Evolutionary conservation across 1,140 invertebrate species (phyloP).

Genomic region (Drosophila serrata): DNA sequence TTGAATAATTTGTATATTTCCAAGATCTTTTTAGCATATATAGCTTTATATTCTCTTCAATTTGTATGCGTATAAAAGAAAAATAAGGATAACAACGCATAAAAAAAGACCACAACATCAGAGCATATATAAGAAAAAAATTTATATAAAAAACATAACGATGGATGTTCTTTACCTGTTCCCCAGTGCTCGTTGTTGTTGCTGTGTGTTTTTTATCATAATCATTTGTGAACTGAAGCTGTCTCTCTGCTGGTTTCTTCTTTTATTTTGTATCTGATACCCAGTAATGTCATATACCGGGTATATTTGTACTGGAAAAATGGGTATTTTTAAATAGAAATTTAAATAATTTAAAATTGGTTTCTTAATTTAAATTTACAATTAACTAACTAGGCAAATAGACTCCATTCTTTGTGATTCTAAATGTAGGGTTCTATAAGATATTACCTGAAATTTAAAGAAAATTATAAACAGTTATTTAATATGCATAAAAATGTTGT

Average conservation of each 20-base stretch:
- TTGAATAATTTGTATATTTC: neutral
- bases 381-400: neutral
- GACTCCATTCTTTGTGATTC: neutral
- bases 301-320: neutral
- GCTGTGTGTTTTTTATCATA: slow-evolving; percentile 61
- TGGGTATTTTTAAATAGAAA: neutral
- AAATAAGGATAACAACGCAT: slow-evolving; percentile 15
- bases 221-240: slow-evolving; percentile 69
- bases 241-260: slow-evolving; percentile 13
- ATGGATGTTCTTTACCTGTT: slow-evolving; percentile 74
- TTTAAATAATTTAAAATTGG: too few relatives aligned
- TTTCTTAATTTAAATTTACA: neutral
- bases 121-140: slow-evolving; percentile 7
- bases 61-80: slow-evolving; percentile 39
- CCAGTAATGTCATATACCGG: neutral
- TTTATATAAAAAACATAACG: slow-evolving; percentile 40
- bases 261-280: slow-evolving; percentile 2
- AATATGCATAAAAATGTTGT: neutral
- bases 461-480: neutral
- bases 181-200: slow-evolving; percentile 36
- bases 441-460: neutral
- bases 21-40: neutral
- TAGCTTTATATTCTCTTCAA: slow-evolving; percentile 8
- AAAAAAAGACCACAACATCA: slow-evolving; percentile 34
- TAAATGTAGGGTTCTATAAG: too few relatives aligned